Evolutionary conservation across 2,888 invertebrate genomes (phyloP), one percentile per base, ranked within the genome.

Genomic region (Noctua janthina): DNA sequence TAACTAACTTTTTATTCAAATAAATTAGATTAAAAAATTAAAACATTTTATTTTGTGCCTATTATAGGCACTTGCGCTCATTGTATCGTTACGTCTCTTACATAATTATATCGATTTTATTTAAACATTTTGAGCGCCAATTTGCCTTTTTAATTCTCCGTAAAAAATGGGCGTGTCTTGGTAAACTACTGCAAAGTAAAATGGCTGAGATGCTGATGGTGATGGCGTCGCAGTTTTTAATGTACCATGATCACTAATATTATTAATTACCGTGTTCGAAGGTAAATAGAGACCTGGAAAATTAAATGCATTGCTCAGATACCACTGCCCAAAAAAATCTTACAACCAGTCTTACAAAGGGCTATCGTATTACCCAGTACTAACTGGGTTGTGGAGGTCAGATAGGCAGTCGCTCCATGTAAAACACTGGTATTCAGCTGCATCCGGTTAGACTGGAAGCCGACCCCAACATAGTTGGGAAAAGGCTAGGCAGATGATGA

Each of bases 181-280:
- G 77, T 80, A 89, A 4, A 88, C 77, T 67, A 91, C 23, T 43
- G 88, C 87, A n/a, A 91, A 91, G 74, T 83, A 89, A 79, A 85
- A 83, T 15, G 79, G 73, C 11, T 46, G 43, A 8, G 56, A 79
- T 17, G 35, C n/a, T 1, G 29, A 15, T 13, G n/a, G 5, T 17
- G 43, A 11, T 10, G 20, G 11, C 29, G 29, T 11, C 1, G 15
- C 15, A 20, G 62, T 15, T 51, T 62, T 70, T 5, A 49, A 15
- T 35, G 56, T n/a, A 8, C 20, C n/a, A 43, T 67, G 8, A 13
- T 66, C 43, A 2, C 29, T 35, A 17, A 20, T 20, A 43, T 51
- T 51, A 29, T 49, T 43, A 46, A n/a, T n/a, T 15, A 51, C 13
- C 2, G 56, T 7, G 46, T 20, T 51, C 39, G 56, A 67, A 56